Conservation (phyloP, 2,113 vertebrate genomes). For the Arothron firmamentum region DNA sequence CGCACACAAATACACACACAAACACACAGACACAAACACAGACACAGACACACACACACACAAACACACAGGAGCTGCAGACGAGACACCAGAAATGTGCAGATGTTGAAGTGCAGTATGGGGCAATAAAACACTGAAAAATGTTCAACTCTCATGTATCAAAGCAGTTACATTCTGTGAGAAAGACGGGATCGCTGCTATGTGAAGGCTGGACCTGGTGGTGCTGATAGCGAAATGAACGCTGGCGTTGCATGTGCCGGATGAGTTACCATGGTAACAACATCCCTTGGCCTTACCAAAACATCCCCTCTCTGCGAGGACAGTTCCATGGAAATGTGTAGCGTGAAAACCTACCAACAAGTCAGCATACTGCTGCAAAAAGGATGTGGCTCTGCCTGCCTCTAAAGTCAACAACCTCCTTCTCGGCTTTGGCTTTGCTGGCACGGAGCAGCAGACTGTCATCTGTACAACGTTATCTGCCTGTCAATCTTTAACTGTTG, state of each 20-base stretch:
- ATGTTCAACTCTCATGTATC: not conserved
- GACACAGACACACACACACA: slow-evolving; percentile 5
- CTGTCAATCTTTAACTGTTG: too few species aligned
- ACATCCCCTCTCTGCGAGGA: not conserved
- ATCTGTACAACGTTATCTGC: too few species aligned
- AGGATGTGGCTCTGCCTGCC: too few species aligned
- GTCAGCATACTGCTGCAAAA: too few species aligned
- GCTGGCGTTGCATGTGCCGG: not conserved
- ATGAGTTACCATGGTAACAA: not conserved
- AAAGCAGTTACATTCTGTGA: slow-evolving; percentile 8
- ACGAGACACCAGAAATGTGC: slow-evolving; percentile 20
- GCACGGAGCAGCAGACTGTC: not conserved
- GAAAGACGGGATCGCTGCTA: slow-evolving; percentile 11
- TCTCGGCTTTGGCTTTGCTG: not conserved
- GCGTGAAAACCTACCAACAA: too few species aligned
- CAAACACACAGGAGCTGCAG: slow-evolving; percentile 18
- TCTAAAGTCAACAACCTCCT: too few species aligned
- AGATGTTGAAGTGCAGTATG: not conserved
- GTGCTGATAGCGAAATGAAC: slow-evolving; percentile 10
- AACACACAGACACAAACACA: slow-evolving; percentile 9
- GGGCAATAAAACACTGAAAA: too few species aligned
- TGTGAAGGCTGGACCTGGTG: slow-evolving; percentile 7
- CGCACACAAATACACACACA: slow-evolving; percentile 5
- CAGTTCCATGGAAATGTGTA: too few species aligned
- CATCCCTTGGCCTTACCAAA: slow-evolving; percentile 22